Percentiles rank a stretch among this genome's conserved stretches.
phyloP scores from a whole-genome alignment of 2,797 vertebrate species.

The Sus cebifrons region DNA sequence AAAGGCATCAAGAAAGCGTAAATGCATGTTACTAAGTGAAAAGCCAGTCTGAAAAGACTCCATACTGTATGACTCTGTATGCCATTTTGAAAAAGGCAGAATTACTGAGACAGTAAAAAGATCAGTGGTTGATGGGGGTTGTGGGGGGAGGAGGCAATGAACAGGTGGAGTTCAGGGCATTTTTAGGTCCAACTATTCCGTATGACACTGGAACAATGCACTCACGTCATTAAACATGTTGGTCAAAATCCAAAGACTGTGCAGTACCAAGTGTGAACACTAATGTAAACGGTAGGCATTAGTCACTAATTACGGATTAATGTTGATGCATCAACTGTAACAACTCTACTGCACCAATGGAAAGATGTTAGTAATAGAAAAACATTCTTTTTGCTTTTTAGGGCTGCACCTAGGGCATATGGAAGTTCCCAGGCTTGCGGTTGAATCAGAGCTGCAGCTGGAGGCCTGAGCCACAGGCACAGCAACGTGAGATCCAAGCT shows the following conservation, averaged over 20 bases:
- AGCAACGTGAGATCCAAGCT: no score
- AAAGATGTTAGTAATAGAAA: neutral
- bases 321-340: neutral
- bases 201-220: neutral
- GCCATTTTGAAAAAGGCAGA: conserved; percentile 32
- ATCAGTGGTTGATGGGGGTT: neutral
- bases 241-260: neutral
- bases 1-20: neutral
- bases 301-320: neutral
- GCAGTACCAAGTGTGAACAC: neutral
- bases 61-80: neutral
- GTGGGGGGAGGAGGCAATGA: neutral
- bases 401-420: no score
- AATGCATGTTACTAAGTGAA: neutral
- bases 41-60: neutral
- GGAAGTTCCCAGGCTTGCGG: no score
- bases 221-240: neutral
- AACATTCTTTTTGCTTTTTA: no score
- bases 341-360: neutral
- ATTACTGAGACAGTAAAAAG: neutral
- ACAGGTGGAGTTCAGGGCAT: neutral
- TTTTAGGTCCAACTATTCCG: neutral
- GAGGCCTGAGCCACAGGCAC: no score
- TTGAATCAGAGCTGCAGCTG: no score
- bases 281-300: neutral